Evolutionary conservation across 2,888 invertebrate genomes (phyloP).

Genomic region (Asteroscopus sphinx): DNA sequence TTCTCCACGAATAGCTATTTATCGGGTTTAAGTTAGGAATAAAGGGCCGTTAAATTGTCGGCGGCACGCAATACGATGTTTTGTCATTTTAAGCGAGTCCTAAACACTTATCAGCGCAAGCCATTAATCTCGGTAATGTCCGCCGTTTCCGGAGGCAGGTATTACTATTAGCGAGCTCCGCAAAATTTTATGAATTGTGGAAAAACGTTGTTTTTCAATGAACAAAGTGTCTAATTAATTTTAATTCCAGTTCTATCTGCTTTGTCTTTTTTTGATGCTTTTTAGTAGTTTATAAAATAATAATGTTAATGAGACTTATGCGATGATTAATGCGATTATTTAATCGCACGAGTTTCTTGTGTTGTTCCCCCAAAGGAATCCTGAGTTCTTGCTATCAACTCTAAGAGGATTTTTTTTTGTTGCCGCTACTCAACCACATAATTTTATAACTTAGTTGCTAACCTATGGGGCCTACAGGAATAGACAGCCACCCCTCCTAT

Average conservation of each 20-base stretch:
- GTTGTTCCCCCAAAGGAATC: no score
- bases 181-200: constrained; percentile 30
- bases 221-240: no score
- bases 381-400: no score
- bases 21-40: constrained; percentile 59
- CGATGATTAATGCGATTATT: no score
- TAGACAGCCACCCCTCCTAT: not conserved
- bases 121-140: constrained; percentile 59
- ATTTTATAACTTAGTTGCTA: no score
- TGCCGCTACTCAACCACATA: no score
- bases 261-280: no score
- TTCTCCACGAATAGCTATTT: constrained; percentile 56
- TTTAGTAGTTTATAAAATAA: no score
- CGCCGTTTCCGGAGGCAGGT: constrained; percentile 48
- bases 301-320: no score
- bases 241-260: not conserved
- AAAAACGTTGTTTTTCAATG: constrained; percentile 27
- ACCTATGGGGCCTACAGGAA: no score
- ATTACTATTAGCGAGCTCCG: constrained; percentile 48
- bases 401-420: no score
- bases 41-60: constrained; percentile 60
- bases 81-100: constrained; percentile 59
- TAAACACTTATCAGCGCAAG: constrained; percentile 59
- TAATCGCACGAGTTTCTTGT: no score
- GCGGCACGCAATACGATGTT: constrained; percentile 64